Evolutionary conservation across 2,797 vertebrate genomes (phyloP).

Genomic region (Syncerus caffer): DNA sequence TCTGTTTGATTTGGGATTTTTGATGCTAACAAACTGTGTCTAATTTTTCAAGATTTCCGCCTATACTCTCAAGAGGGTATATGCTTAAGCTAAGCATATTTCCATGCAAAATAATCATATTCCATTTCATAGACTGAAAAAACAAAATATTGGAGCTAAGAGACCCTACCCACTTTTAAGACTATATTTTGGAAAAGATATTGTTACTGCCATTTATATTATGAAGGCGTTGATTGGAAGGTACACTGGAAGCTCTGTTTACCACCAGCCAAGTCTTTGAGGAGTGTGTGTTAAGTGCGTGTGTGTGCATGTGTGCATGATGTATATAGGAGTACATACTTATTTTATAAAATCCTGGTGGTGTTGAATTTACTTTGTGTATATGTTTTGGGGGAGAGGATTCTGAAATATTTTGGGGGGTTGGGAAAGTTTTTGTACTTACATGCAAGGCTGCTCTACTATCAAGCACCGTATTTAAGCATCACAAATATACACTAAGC

Average conservation of each 20-base stretch:
- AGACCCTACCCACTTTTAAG: neutral
- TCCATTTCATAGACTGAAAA: neutral
- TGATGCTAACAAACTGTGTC: neutral
- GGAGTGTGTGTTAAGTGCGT: neutral
- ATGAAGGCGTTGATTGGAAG: neutral
- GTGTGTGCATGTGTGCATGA: neutral
- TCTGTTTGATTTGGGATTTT: neutral
- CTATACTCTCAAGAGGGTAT: neutral
- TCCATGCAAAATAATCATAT: neutral
- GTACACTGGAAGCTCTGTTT: neutral
- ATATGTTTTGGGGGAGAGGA: neutral
- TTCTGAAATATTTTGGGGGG: neutral
- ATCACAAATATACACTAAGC: constrained; percentile 60
- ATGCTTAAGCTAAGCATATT: neutral
- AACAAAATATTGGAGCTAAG: neutral
- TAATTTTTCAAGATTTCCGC: neutral
- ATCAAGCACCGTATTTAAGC: constrained; percentile 27
- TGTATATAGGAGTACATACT: neutral
- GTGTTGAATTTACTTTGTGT: constrained; percentile 5
- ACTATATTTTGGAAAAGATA: neutral
- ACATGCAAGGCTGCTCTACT: neutral
- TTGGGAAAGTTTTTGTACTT: constrained; percentile 38
- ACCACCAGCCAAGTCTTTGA: neutral
- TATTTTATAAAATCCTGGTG: constrained; percentile 7
- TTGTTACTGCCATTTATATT: neutral